phyloP scores from a whole-genome alignment of 1,140 invertebrate species.

The Saccostrea glomerata region DNA sequence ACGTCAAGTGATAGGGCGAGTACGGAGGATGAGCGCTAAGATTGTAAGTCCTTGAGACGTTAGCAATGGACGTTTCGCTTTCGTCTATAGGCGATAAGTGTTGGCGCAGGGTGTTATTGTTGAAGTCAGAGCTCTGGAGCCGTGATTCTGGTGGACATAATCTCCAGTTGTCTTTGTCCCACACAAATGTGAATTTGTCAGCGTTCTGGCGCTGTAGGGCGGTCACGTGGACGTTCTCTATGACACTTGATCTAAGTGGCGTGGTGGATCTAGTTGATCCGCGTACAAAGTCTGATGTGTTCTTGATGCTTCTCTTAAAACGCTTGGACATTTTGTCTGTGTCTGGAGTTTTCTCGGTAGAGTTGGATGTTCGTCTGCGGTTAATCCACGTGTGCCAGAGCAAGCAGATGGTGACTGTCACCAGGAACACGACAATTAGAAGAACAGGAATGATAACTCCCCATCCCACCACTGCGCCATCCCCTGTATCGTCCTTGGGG shows the following conservation, averaged over 20 bases:
- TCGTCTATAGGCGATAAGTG: conserved; percentile 58
- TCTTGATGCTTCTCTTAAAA: conserved; percentile 31
- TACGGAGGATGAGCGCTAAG: conserved; percentile 51
- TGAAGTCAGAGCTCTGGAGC: neutral
- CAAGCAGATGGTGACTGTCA: conserved; percentile 46
- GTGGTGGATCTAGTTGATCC: conserved; percentile 55
- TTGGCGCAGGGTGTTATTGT: conserved; percentile 24
- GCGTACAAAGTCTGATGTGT: conserved; percentile 46
- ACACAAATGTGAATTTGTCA: conserved; percentile 54
- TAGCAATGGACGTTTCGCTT: conserved; percentile 40
- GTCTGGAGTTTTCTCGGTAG: conserved; percentile 5
- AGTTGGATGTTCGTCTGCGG: conserved; percentile 34
- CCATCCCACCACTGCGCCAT: conserved; percentile 32
- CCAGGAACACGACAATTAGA: conserved; percentile 52
- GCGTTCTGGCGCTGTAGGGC: conserved; percentile 24
- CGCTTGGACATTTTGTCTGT: neutral
- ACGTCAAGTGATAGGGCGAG: conserved; percentile 56
- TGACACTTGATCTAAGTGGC: conserved; percentile 41
- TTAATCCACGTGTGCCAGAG: conserved; percentile 54
- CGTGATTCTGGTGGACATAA: conserved; percentile 42
- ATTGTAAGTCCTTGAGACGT: conserved; percentile 34
- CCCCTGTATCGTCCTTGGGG: neutral
- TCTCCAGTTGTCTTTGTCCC: conserved; percentile 60
- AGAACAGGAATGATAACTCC: conserved; percentile 52
- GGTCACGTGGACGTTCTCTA: conserved; percentile 46